Evolutionary conservation across 2,113 vertebrate genomes (phyloP).

Genomic region (Loxodonta africana): DNA sequence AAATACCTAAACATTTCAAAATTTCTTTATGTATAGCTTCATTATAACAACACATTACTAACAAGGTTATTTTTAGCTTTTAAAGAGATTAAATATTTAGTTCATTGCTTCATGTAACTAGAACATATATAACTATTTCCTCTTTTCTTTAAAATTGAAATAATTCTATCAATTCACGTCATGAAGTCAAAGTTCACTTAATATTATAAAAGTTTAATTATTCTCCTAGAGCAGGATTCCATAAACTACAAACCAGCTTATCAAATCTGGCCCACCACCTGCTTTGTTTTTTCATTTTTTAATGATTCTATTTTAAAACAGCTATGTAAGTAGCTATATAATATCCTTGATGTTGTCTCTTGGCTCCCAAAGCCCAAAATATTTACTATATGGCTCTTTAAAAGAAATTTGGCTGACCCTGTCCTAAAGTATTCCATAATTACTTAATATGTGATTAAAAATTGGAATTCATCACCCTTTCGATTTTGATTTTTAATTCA

Average conservation of each 20-base stretch:
- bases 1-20: neutral
- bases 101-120: neutral
- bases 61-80: neutral
- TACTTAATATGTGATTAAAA: neutral
- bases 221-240: neutral
- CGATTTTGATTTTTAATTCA: conserved; percentile 1
- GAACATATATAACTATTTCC: neutral
- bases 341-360: neutral
- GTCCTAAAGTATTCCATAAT: neutral
- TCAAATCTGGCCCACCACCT: neutral
- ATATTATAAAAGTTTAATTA: neutral
- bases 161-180: neutral
- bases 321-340: neutral
- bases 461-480: neutral
- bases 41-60: neutral
- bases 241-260: neutral
- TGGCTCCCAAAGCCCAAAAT: neutral
- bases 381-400: neutral
- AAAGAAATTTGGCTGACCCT: neutral
- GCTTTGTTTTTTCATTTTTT: conserved; percentile 39
- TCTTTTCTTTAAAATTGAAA: conserved; percentile 27
- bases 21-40: neutral
- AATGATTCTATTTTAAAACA: conserved; percentile 48
- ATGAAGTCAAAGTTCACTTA: conserved; percentile 9
- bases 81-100: conserved; percentile 14